These are phyloP conservation scores for Lepidurus apus DNA, from an alignment of 1,140 invertebrate genomes.

Conservation along the genomic window DNA sequence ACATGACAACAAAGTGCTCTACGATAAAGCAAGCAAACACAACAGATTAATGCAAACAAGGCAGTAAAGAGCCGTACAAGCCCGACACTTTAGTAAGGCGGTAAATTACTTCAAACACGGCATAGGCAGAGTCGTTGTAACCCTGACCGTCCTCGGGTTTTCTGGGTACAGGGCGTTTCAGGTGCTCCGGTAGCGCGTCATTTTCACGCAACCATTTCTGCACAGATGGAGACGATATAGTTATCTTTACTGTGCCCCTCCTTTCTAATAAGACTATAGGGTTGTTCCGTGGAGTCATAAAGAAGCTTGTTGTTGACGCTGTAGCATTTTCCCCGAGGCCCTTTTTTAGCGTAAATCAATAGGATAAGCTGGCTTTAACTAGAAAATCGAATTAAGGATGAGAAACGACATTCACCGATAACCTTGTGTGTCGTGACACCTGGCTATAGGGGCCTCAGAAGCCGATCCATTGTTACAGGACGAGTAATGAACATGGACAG, in stretches of 20 bases:
- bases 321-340: not conserved
- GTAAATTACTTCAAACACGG: slow-evolving; percentile 52
- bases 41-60: slow-evolving; percentile 41
- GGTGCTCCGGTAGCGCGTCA: slow-evolving; percentile 52
- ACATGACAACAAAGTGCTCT: slow-evolving; percentile 49
- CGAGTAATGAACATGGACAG: not conserved
- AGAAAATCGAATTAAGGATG: slow-evolving; percentile 28
- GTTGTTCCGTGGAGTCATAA: not conserved
- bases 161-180: slow-evolving; percentile 52
- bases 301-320: slow-evolving; percentile 13
- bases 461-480: slow-evolving; percentile 25
- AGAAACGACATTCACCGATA: slow-evolving; percentile 9
- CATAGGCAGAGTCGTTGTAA: slow-evolving; percentile 55
- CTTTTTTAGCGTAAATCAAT: not conserved
- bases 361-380: slow-evolving; percentile 5
- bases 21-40: slow-evolving; percentile 44
- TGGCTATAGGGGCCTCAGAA: slow-evolving; percentile 29
- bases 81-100: too few relatives aligned
- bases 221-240: slow-evolving; percentile 42
- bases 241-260: slow-evolving; percentile 41
- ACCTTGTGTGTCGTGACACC: slow-evolving; percentile 33
- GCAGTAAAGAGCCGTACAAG: too few relatives aligned
- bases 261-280: not conserved
- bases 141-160: slow-evolving; percentile 52
- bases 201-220: slow-evolving; percentile 68